Base-by-base conservation (phyloP, 1,140 invertebrate species). In the Popillia japonica region DNA sequence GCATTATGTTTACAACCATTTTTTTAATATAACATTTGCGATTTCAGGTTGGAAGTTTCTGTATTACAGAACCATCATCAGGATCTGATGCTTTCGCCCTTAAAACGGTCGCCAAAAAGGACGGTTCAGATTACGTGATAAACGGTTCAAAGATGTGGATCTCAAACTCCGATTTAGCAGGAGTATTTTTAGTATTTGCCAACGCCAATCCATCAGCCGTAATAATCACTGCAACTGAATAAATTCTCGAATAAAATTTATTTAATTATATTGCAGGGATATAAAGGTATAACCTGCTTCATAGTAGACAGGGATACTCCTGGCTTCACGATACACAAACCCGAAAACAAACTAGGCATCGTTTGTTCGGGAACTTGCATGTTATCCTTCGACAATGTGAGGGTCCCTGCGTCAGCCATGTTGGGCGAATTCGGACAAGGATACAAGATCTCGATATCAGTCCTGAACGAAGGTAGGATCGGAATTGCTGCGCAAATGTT, bases 401-500 rank as follows among this genome's bases (percentile, higher is more conserved):
- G 92, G 82, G 94, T 95, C n/a, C 93, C 92, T 0, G 92, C 93
- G 87, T 89, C 87, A 75, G 92, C 92, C 76, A 92, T 98, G 77
- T 88, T 98, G 41, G 96, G 97, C 27, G 90, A 96, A 87, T 92
- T 95, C 85, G 96, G 97, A 0, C 90, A 95, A 83, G 97, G 97
- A 0, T 99, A 99, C 87, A 98, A 98, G 89, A 98, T 98, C 84
- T 96, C 97, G 0, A 98, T 98, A 22, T 94, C 93, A 80, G 96
- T 96, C 87, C 88, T 99, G 10, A 99, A 99, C 88, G 96, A 98
- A 86, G 97, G 98, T 1, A 90, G 98, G 81, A 96, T 99, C 79
- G 98, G 96, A 11, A 99, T 99, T 82, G 97, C 92, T 9, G 93
- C 97, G 27, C 98, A 99, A 89, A 98, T 99, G 96, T 88, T 99